A percentile compares a stretch with the other conserved stretches of the same genome.
Conservation (phyloP, 1,140 invertebrate genomes). For the Euura saliciscinereae region DNA sequence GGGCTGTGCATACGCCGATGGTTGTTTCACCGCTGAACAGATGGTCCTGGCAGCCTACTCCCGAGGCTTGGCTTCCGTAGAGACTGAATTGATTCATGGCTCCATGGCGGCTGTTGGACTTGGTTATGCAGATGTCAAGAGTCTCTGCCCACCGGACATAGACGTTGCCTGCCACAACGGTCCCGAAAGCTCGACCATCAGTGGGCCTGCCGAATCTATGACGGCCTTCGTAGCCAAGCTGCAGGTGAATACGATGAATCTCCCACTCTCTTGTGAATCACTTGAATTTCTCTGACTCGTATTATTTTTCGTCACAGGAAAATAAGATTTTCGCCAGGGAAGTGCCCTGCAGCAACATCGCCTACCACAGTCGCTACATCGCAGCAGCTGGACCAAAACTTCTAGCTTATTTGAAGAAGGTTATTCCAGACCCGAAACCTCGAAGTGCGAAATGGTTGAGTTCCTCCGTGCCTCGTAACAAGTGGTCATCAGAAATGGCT, state of each 20-base stretch:
- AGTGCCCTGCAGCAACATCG: too few species aligned
- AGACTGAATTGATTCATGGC: slow-evolving; percentile 68
- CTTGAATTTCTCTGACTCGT: too few species aligned
- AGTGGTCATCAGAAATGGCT: slow-evolving; percentile 71
- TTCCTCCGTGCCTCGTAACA: slow-evolving; percentile 69
- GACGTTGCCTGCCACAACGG: slow-evolving; percentile 88
- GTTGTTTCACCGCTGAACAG: slow-evolving; percentile 81
- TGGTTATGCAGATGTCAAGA: slow-evolving; percentile 53
- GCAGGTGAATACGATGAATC: slow-evolving; percentile 48
- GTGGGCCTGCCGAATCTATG: slow-evolving; percentile 78
- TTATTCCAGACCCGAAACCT: slow-evolving; percentile 67
- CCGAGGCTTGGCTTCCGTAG: slow-evolving; percentile 63
- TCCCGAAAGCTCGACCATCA: slow-evolving; percentile 83
- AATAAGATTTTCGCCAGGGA: slow-evolving; percentile 52
- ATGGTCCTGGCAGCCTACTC: slow-evolving; percentile 78
- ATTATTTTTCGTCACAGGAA: slow-evolving; percentile 13
- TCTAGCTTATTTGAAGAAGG: slow-evolving; percentile 52
- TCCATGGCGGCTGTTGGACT: slow-evolving; percentile 80
- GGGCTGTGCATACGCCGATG: slow-evolving; percentile 88
- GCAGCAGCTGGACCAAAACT: too few species aligned
- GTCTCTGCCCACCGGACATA: slow-evolving; percentile 68
- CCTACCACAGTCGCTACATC: too few species aligned
- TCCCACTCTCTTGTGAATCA: too few species aligned
- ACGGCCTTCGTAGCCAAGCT: slow-evolving; percentile 72
- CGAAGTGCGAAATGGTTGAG: slow-evolving; percentile 80